Evolutionary conservation across 92 coral and sea anemone species (phyloP).

Genomic region (Anthopleura xanthogrammica): DNA sequence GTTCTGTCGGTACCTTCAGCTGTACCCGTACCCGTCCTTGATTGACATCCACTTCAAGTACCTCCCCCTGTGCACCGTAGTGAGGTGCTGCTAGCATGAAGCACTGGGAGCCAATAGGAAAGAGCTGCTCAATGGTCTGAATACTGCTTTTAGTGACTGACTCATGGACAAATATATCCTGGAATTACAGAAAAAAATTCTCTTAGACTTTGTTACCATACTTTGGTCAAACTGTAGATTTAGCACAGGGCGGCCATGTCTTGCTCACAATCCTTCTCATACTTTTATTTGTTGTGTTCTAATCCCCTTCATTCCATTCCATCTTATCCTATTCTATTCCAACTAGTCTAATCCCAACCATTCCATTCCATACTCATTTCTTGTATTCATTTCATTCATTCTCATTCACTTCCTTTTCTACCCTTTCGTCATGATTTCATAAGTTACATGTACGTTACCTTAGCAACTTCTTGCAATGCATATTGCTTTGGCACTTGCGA

Average conservation of each 20-base stretch:
- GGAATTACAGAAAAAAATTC: not conserved
- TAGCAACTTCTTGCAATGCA: conserved; percentile 78
- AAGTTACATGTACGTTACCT: conserved; percentile 38
- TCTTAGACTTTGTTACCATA: no score
- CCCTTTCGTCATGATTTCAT: not conserved
- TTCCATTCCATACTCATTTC: no score
- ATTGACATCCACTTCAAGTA: conserved; percentile 84
- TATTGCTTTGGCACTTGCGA: conserved; percentile 65
- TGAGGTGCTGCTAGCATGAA: conserved; percentile 94
- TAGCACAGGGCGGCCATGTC: no score
- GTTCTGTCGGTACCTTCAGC: conserved; percentile 82
- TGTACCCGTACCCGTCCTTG: conserved; percentile 94
- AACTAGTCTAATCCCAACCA: no score
- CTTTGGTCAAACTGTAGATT: no score
- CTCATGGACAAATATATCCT: conserved; percentile 84
- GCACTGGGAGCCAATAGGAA: conserved; percentile 81
- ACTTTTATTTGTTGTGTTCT: no score
- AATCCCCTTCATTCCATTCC: no score
- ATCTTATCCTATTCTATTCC: no score
- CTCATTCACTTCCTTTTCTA: no score
- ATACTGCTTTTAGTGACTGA: conserved; percentile 50
- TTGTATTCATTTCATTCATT: no score
- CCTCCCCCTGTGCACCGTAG: conserved; percentile 89
- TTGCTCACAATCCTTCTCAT: no score
- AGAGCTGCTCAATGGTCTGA: conserved; percentile 80